These are phyloP conservation scores for Chromobotia macracanthus DNA, from an alignment of 2,797 vertebrate genomes.

Conservation along the genomic window DNA sequence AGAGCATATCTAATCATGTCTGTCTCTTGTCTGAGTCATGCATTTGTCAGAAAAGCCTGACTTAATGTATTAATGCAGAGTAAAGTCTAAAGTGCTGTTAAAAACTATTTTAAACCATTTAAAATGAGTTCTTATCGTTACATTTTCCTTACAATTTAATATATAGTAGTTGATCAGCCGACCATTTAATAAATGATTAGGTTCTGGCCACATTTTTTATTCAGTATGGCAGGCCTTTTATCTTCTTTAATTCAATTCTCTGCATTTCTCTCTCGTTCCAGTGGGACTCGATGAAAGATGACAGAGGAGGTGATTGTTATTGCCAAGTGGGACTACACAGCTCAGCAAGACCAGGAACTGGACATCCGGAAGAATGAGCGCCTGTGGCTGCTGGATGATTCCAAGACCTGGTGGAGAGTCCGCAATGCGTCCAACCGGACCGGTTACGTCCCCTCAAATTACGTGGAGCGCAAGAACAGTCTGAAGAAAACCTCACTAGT, in stretches of 20 bases:
- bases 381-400: constrained; percentile 94
- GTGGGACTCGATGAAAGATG: constrained; percentile 99
- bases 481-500: constrained; percentile 95
- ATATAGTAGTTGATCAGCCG: not conserved
- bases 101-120: not conserved
- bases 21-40: constrained; percentile 57
- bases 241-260: not conserved
- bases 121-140: not conserved
- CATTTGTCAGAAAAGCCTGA: constrained; percentile 29
- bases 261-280: constrained; percentile 66
- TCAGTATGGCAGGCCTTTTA: not conserved
- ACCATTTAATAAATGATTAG: not conserved
- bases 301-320: constrained; percentile 99
- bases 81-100: not conserved
- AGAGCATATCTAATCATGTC: constrained; percentile 72
- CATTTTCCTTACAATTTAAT: not conserved
- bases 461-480: constrained; percentile 98
- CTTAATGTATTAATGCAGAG: constrained; percentile 7
- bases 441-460: constrained; percentile 97
- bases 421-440: constrained; percentile 92
- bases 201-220: not conserved
- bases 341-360: constrained; percentile 99
- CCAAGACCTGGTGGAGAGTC: constrained; percentile 99
- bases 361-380: constrained; percentile 99
- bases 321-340: constrained; percentile 99